Conservation (phyloP, 2,113 vertebrate species). For the Microcebus jonahi region DNA sequence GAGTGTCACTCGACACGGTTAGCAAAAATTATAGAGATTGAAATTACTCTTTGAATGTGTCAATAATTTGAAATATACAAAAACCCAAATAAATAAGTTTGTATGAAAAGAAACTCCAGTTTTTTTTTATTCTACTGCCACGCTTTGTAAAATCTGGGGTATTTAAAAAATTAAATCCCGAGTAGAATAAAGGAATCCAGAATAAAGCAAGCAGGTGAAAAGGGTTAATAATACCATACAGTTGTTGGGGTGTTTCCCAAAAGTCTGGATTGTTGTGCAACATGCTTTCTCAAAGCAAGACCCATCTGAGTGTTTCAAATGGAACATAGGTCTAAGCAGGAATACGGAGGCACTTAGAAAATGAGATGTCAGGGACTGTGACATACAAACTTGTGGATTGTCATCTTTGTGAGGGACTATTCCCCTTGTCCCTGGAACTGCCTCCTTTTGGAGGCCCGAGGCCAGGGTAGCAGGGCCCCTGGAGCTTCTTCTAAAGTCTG, state of each 20-base stretch:
- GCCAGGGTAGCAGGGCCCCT: not conserved
- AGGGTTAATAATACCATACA: not conserved
- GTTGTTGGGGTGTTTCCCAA: not conserved
- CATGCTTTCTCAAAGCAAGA: not conserved
- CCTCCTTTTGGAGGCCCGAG: not conserved
- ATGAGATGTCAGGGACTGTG: not conserved
- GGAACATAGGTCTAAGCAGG: not conserved
- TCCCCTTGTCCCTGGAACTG: not conserved
- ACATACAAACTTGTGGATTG: rapidly evolving
- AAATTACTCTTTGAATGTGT: too few relatives aligned
- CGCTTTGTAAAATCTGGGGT: too few relatives aligned
- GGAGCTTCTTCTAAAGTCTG: not conserved
- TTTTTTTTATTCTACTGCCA: too few relatives aligned
- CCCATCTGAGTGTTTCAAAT: not conserved
- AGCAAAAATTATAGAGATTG: too few relatives aligned
- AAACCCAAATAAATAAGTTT: too few relatives aligned
- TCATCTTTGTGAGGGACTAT: not conserved
- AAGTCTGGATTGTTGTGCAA: not conserved
- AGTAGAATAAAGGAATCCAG: too few relatives aligned
- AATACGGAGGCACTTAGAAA: not conserved
- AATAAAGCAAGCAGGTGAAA: too few relatives aligned
- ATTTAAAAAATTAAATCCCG: too few relatives aligned
- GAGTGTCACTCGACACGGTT: too few relatives aligned
- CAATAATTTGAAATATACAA: too few relatives aligned
- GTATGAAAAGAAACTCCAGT: too few relatives aligned